Percentiles rank a stretch among this genome's conserved stretches.
phyloP scores from a whole-genome alignment of 2,113 vertebrate genomes.

The Indri indri region DNA sequence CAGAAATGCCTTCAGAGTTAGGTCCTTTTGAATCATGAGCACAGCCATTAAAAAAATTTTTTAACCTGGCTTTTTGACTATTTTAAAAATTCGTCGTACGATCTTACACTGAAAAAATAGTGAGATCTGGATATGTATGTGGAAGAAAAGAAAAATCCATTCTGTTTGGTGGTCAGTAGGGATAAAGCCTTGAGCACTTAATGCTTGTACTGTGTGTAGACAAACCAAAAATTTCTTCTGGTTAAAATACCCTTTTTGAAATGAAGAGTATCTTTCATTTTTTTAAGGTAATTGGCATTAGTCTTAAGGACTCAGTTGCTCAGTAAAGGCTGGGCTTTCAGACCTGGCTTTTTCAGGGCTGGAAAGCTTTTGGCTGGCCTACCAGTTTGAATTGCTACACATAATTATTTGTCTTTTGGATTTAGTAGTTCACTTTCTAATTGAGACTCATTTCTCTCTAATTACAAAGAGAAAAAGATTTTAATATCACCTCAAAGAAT shows the following conservation, averaged over 20 bases:
- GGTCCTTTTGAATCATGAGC: constrained; percentile 81
- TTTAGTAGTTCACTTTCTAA: constrained; percentile 50
- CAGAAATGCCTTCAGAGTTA: constrained; percentile 87
- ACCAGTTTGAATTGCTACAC: not conserved
- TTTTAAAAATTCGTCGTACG: constrained; percentile 46
- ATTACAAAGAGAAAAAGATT: constrained; percentile 24
- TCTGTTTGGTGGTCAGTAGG: constrained; percentile 64
- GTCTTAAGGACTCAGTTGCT: constrained; percentile 25
- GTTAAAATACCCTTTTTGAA: constrained; percentile 40
- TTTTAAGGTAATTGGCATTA: constrained; percentile 35
- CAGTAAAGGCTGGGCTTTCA: not conserved
- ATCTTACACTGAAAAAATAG: constrained; percentile 35
- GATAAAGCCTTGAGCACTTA: constrained; percentile 26
- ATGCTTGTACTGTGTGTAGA: constrained; percentile 16
- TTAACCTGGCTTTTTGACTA: constrained; percentile 61
- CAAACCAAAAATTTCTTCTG: constrained; percentile 40
- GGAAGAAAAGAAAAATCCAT: constrained; percentile 60
- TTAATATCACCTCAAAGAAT: constrained; percentile 25
- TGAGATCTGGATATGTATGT: constrained; percentile 43
- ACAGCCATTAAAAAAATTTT: constrained; percentile 53
- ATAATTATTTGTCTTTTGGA: constrained; percentile 74
- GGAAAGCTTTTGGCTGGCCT: not conserved
- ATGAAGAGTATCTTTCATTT: constrained; percentile 41
- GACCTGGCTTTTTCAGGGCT: constrained; percentile 23
- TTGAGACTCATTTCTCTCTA: constrained; percentile 26